Base-by-base conservation (phyloP, 2,888 invertebrate species). In the Boloria euphrosyne region DNA sequence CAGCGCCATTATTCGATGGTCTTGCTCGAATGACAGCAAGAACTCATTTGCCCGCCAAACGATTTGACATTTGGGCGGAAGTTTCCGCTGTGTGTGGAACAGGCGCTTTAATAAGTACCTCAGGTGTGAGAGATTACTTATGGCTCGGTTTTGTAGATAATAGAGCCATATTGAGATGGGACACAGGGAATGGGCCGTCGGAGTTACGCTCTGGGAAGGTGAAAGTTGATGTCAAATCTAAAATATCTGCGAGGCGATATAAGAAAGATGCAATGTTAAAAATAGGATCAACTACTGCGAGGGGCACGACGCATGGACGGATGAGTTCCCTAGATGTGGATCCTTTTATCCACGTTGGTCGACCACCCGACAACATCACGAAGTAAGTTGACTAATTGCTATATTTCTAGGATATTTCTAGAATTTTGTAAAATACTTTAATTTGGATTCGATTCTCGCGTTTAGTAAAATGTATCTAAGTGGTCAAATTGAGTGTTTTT, bases 21-120 rank as follows among this genome's bases (percentile, higher is more conserved):
- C 79, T 77, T 43, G 88, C 90, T 44, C 76, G 82, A 54, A 85
- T 91, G 75, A 85, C 80, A 46, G 88, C 87, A 51, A 84, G 87
- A n/a, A 78, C 80, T 27, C 79, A 85, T 68, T 73, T 91, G 70
- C 89, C 91, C 2, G 87, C 89, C 59, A 89, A 90, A 74, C 82
- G 84, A 59, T 92, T 92, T 70, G 91, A 92, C 75, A 87, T 92
- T 73, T 89, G 88, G 89, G 90, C 89, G 13, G 91, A 92, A 73
- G 87, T 92, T 31, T 86, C 90, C 4, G 80, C 87, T 10, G 88
- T 89, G 50, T 91, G 92, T 69, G 86, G 84, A 4, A 80, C 81
- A 67, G 92, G 92, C 13, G 82, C 89, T 49, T 76, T 92, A 68
- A 71, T 92, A 59, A 90, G 86, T 74, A 86, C 89, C 68, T 82